Base-by-base conservation (phyloP, 2,888 invertebrate species). In the Drosophila acutilabella region DNA sequence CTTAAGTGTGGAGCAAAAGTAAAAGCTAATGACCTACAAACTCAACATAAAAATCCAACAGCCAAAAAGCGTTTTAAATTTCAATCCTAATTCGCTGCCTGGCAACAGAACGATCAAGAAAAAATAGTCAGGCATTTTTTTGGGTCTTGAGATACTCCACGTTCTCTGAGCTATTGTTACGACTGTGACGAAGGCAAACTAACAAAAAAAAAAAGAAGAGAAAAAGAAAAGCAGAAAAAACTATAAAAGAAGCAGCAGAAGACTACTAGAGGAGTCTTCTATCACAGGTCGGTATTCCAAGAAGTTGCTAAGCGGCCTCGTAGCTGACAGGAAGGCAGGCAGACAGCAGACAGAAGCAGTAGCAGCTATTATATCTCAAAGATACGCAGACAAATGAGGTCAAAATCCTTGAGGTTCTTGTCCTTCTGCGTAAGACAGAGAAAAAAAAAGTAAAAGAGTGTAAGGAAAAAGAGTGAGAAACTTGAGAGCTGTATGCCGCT, bases 341-440 rank as follows among this genome's bases (percentile, higher is more conserved):
- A 36, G 62, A 26, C 59, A 30, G 61, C 20, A 16, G 38, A 40
- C 44, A 41, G 26, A 30, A 30, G 30, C 30, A 30, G 8, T 30
- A 30, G 47, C 59, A 41, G 61, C 61, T 58, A 57, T 67, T 66
- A 69, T 70, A 60, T 67, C 64, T 61, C 50, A 53, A 53, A 64
- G 59, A 67, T 59, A 48, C 53, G 51, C 78, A 78, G 75, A 76
- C 74, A 73, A 80, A 81, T 69, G 89, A 89, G 91, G 90, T 91
- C 91, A 91, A 92, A 88, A 90, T 91, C 90, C 92, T 91, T 87
- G 71, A 86, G 90, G 81, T 91, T 90, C 83, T 89, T 90, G 91
- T 92, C 91, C 91, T 92, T 91, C 81, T 84, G 60, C 30, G 2
- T 23, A 40, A 23, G 5, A 10, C 14, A 51, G 23, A 44, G 33